Conservation (phyloP, 1,140 invertebrate genomes). For the Colletes latitarsis region DNA sequence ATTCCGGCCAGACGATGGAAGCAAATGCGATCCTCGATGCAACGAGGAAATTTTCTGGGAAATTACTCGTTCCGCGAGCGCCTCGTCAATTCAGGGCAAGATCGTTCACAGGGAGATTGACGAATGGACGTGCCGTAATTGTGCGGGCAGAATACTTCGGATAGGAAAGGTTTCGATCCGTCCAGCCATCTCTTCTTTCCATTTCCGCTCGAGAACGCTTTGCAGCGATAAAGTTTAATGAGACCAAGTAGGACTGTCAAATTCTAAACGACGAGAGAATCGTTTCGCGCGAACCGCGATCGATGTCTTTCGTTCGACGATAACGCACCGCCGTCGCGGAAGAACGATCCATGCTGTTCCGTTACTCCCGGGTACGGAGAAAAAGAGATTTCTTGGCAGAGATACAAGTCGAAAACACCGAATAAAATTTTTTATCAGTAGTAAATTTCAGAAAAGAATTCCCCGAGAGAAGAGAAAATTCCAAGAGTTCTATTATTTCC, state of each 20-base stretch:
- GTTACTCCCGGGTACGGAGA: too few species aligned
- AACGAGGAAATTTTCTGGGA: conserved; percentile 53
- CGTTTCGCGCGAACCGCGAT: background rate
- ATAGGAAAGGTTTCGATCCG: conserved; percentile 27
- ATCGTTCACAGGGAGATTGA: conserved; percentile 52
- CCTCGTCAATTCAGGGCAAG: conserved; percentile 44
- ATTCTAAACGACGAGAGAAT: background rate
- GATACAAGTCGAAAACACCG: too few species aligned
- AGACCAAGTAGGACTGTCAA: background rate
- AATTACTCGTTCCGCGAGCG: conserved; percentile 44
- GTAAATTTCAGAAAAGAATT: too few species aligned
- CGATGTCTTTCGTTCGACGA: background rate
- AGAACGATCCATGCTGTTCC: too few species aligned
- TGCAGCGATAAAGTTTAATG: conserved; percentile 2
- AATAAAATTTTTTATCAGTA: too few species aligned
- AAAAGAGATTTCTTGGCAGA: too few species aligned
- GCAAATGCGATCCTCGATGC: conserved; percentile 37
- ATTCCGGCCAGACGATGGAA: background rate
- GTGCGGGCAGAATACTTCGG: conserved; percentile 47
- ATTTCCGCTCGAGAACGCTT: conserved; percentile 2
- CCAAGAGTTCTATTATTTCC: too few species aligned
- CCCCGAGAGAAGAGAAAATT: too few species aligned
- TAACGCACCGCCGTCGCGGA: too few species aligned
- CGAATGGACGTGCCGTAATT: conserved; percentile 60
- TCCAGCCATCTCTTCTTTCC: background rate